phyloP scores from a whole-genome alignment of 1,140 invertebrate species.

The Orchestia grillus region DNA sequence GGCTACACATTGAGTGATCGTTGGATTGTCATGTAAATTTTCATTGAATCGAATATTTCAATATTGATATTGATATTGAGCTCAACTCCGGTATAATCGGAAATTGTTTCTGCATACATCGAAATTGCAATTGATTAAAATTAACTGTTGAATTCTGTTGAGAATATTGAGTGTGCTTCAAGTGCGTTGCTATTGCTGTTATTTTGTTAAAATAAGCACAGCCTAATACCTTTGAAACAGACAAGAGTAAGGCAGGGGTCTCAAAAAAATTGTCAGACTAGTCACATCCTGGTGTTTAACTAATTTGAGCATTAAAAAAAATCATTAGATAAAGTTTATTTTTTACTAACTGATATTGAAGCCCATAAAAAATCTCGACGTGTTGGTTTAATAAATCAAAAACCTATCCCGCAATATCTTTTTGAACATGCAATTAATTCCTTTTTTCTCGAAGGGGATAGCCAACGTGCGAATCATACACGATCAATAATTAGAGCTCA shows the following conservation, averaged over 20 bases:
- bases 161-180: neutral
- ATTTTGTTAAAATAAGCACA: neutral
- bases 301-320: neutral
- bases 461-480: neutral
- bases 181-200: neutral
- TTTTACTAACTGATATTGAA: neutral
- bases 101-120: neutral
- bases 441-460: neutral
- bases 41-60: neutral
- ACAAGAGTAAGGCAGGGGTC: neutral
- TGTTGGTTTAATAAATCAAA: neutral
- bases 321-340: neutral
- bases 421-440: neutral
- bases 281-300: neutral
- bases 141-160: neutral
- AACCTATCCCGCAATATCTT: neutral
- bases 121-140: neutral
- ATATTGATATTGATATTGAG: neutral
- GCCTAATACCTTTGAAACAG: neutral
- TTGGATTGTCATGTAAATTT: neutral
- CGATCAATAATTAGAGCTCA: conserved; percentile 9
- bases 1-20: neutral
- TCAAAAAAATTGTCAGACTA: neutral
- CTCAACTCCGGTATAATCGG: neutral
- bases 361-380: neutral